These are phyloP conservation scores for Heliconius hewitsoni DNA, from an alignment of 1,140 invertebrate genomes.

Conservation along the genomic window DNA sequence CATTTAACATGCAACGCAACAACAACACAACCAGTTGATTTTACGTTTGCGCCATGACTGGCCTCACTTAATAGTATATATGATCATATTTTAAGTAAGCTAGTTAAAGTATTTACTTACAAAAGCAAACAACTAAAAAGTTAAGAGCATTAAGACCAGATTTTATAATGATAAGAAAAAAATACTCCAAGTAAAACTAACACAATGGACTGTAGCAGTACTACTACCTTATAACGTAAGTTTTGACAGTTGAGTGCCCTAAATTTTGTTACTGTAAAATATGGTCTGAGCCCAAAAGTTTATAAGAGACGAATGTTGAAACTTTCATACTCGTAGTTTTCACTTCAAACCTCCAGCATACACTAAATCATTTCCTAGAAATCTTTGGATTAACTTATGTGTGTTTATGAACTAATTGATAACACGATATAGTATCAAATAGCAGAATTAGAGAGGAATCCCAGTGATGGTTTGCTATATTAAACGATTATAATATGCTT, in stretches of 20 bases:
- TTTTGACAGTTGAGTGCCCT: conserved; percentile 28
- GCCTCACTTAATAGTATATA: too few species aligned
- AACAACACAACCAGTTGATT: too few species aligned
- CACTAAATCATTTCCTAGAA: background rate
- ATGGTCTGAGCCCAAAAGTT: conserved; percentile 27
- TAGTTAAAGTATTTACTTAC: too few species aligned
- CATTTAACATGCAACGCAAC: too few species aligned
- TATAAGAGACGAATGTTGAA: conserved; percentile 27
- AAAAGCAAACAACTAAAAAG: background rate
- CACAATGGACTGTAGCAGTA: conserved; percentile 8
- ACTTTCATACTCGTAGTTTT: conserved; percentile 18
- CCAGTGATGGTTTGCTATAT: too few species aligned
- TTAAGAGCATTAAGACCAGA: background rate
- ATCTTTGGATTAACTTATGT: background rate
- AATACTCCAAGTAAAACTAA: conserved; percentile 13
- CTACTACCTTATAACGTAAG: conserved; percentile 22
- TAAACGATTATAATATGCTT: too few species aligned
- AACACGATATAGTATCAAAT: too few species aligned
- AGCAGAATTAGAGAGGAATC: too few species aligned
- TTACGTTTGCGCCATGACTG: too few species aligned
- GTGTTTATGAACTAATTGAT: background rate
- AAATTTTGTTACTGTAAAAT: conserved; percentile 29
- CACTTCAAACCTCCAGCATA: conserved; percentile 14
- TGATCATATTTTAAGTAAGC: too few species aligned
- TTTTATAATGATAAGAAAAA: conserved; percentile 19